phyloP scores from a whole-genome alignment of 2,888 invertebrate species.

The Nasonovia ribisnigri region DNA sequence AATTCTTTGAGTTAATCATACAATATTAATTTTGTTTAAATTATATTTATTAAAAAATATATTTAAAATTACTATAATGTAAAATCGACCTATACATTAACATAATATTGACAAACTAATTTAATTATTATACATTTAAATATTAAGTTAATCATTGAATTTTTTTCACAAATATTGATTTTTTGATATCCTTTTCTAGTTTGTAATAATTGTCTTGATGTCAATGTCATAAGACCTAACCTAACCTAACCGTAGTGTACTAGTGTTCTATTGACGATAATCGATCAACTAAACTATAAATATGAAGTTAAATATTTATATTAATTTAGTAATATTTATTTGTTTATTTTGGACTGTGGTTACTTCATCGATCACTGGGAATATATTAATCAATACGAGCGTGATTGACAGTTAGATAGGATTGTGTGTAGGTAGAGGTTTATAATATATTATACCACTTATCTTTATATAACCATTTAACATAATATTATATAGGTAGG shows the following conservation, averaged over 20 bases:
- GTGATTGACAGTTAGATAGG: background rate
- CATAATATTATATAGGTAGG: background rate
- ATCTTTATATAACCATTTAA: background rate
- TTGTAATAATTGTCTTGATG: background rate
- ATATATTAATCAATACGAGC: background rate
- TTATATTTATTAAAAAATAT: background rate
- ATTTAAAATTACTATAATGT: background rate
- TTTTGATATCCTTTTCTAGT: background rate
- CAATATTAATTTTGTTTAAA: background rate
- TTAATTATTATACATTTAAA: background rate
- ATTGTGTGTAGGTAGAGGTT: background rate
- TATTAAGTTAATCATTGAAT: background rate
- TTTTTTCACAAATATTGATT: background rate
- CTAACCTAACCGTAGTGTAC: too few species aligned
- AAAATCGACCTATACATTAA: background rate
- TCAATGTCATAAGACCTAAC: background rate
- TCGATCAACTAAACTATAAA: background rate
- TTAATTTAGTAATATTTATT: background rate
- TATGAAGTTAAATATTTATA: background rate
- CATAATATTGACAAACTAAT: background rate
- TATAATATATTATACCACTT: background rate
- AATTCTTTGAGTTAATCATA: too few species aligned
- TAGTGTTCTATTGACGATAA: background rate
- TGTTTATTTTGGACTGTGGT: background rate
- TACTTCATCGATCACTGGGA: background rate